Percentiles rank a stretch among this genome's conserved stretches.
Evolutionary conservation across 2,113 vertebrate genomes (phyloP).

Genomic region (Microtus pennsylvanicus): DNA sequence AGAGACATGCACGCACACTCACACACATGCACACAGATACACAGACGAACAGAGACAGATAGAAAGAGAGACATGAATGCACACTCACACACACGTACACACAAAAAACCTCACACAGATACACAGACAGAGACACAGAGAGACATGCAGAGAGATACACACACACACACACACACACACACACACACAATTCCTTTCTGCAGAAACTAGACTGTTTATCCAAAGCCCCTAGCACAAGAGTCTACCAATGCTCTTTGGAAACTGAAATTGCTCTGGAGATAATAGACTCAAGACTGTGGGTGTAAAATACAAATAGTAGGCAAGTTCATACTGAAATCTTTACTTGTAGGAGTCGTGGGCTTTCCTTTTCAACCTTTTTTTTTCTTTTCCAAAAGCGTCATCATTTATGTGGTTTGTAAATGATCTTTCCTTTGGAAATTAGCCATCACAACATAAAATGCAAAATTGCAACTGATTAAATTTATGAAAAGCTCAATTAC

Average conservation of each 20-base stretch:
- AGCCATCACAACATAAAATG: conserved; percentile 46
- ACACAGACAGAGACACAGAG: not conserved
- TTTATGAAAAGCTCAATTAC: conserved; percentile 76
- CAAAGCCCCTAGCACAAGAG: conserved; percentile 75
- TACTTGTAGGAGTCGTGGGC: conserved; percentile 56
- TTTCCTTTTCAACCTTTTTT: conserved; percentile 49
- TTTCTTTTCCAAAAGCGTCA: conserved; percentile 66
- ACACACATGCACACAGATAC: not conserved
- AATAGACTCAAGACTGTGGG: conserved; percentile 70
- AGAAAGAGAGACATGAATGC: not conserved
- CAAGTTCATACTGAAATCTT: conserved; percentile 53
- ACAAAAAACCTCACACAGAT: not conserved
- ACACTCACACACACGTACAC: not conserved
- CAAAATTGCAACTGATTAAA: conserved; percentile 60
- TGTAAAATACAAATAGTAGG: conserved; percentile 73
- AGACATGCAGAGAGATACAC: not conserved
- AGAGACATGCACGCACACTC: not conserved
- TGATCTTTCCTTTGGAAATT: conserved; percentile 80
- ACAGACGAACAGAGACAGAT: not conserved
- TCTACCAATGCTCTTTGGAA: conserved; percentile 81
- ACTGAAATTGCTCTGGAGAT: conserved; percentile 77
- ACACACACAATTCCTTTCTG: not conserved
- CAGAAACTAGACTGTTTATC: conserved; percentile 71
- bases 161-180: not conserved
- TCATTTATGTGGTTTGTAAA: conserved; percentile 75